Evolutionary conservation across 2,888 invertebrate species (phyloP).

Genomic region (Plemyria rubiginata): DNA sequence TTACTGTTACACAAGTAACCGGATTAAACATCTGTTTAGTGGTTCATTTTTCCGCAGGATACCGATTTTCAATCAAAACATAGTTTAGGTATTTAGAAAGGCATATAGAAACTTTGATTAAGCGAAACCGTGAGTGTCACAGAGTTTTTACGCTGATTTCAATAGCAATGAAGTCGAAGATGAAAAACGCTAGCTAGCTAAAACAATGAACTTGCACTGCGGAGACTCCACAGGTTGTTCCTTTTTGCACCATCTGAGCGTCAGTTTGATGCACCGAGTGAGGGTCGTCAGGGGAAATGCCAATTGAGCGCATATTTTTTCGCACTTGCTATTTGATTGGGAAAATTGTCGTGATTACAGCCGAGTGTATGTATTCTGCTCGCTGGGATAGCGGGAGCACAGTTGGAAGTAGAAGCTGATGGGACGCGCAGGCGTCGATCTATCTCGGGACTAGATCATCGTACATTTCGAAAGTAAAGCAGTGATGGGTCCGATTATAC

Average conservation of each 20-base stretch:
- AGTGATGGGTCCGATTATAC: conserved; percentile 25
- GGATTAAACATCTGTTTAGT: conserved; percentile 53
- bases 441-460: conserved; percentile 12
- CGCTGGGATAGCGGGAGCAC: conserved; percentile 26
- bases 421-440: conserved; percentile 40
- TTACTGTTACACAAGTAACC: conserved; percentile 62
- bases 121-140: conserved; percentile 74
- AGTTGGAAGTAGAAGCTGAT: conserved; percentile 44
- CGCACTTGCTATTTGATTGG: conserved; percentile 30
- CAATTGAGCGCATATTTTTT: conserved; percentile 34
- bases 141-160: conserved; percentile 56
- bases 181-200: conserved; percentile 57
- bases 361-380: conserved; percentile 20
- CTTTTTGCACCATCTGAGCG: conserved; percentile 12
- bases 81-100: conserved; percentile 33
- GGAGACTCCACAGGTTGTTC: conserved; percentile 55
- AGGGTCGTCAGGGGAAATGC: conserved; percentile 30
- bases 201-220: conserved; percentile 74
- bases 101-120: conserved; percentile 35
- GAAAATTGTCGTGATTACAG: conserved; percentile 20
- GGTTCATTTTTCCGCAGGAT: conserved; percentile 34
- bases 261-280: background rate
- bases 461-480: conserved; percentile 5
- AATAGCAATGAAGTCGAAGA: conserved; percentile 60
- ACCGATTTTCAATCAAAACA: conserved; percentile 26